phyloP scores from a whole-genome alignment of 2,113 vertebrate genomes.

The Sterna hirundo region DNA sequence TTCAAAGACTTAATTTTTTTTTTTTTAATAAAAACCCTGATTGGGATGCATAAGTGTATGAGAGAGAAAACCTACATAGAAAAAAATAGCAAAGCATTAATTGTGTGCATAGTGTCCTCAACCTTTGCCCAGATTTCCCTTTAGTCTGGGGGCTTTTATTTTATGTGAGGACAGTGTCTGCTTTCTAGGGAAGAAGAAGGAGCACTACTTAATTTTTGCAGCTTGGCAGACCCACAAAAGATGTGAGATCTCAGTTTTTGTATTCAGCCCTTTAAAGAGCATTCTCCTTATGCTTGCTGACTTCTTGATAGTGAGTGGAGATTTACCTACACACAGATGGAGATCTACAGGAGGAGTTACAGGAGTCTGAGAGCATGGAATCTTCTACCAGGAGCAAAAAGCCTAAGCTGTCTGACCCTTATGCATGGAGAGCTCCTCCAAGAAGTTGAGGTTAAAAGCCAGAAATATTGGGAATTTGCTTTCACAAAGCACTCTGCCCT shows the following conservation, averaged over 20 bases:
- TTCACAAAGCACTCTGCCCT: not conserved
- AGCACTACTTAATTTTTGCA: not conserved
- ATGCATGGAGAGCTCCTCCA: not conserved
- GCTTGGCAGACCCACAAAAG: not conserved
- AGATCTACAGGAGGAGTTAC: not conserved
- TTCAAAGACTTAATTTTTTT: not conserved
- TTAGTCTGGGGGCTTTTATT: not conserved
- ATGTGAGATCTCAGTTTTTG: not conserved
- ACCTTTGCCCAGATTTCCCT: not conserved
- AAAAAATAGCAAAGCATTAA: not conserved
- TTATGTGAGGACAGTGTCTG: not conserved
- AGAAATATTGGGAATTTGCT: not conserved
- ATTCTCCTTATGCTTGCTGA: not conserved
- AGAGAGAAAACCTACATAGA: not conserved
- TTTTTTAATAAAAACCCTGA: not conserved
- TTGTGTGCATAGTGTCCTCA: not conserved
- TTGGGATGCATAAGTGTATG: not conserved
- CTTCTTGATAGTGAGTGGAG: not conserved
- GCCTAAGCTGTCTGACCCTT: not conserved
- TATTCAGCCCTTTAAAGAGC: not conserved
- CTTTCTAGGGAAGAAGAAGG: not conserved
- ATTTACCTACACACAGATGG: not conserved
- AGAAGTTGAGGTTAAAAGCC: not conserved
- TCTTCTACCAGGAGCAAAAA: not conserved
- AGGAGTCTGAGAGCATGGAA: not conserved